Evolutionary conservation across 1,140 invertebrate genomes (phyloP).

Genomic region (Brachionus asplanchnoidis): DNA sequence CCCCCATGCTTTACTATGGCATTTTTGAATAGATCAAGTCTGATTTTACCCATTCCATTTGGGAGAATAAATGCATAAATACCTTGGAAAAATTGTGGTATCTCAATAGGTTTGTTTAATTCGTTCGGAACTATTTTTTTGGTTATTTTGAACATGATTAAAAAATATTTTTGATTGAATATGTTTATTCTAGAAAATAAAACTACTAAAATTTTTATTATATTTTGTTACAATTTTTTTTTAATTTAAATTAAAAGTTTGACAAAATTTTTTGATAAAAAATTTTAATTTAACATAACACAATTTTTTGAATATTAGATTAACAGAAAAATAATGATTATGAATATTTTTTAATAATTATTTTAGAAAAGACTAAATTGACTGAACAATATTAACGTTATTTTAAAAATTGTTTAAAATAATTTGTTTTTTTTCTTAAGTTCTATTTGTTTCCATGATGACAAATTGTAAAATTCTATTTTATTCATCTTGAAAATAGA

Average conservation of each 20-base stretch:
- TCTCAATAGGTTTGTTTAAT: not conserved
- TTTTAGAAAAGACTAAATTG: not conserved
- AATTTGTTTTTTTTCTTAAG: constrained; percentile 68
- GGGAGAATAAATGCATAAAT: not conserved
- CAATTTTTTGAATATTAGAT: not conserved
- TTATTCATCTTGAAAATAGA: constrained; percentile 73
- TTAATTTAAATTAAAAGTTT: not conserved
- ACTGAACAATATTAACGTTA: not conserved
- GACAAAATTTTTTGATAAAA: not conserved
- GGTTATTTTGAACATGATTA: not conserved
- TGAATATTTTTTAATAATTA: not conserved
- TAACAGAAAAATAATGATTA: not conserved
- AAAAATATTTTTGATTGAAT: not conserved
- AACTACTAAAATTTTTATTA: not conserved
- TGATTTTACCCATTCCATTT: constrained; percentile 52
- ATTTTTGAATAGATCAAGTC: constrained; percentile 49
- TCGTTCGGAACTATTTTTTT: not conserved
- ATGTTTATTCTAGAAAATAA: not conserved
- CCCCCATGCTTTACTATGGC: constrained; percentile 50
- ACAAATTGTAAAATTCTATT: constrained; percentile 68
- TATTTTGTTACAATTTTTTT: too few species aligned
- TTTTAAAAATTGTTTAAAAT: not conserved
- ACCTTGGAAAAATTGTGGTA: not conserved
- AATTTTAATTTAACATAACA: constrained; percentile 14
- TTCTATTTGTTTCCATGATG: constrained; percentile 75